A percentile compares a stretch with the other conserved stretches of the same genome.
Conservation (phyloP, 2,113 vertebrate species). For the Amazona vittata region DNA sequence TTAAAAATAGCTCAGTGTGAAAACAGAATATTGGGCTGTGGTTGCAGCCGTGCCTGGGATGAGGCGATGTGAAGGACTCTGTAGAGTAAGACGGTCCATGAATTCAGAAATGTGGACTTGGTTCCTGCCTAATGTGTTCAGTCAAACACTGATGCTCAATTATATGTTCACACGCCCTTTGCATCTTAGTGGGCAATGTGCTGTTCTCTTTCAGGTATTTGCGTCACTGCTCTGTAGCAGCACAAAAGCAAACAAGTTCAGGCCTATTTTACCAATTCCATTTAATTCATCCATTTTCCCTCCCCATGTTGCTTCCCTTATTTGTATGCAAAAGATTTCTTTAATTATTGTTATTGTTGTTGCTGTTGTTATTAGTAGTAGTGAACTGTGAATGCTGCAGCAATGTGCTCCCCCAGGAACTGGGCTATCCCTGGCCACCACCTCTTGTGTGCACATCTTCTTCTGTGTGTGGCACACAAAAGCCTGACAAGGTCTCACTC, state of each 20-base stretch:
- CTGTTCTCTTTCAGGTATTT: conserved; percentile 26
- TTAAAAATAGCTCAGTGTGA: conserved; percentile 76
- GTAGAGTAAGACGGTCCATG: neutral
- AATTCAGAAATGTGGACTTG: conserved; percentile 30
- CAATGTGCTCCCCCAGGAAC: conserved; percentile 64
- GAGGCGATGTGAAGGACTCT: neutral
- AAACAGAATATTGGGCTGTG: conserved; percentile 51
- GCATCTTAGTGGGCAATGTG: conserved; percentile 37
- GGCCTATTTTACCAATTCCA: neutral
- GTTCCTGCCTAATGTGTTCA: conserved; percentile 33
- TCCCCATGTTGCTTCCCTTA: neutral
- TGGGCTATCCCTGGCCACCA: conserved; percentile 52
- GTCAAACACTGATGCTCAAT: conserved; percentile 49
- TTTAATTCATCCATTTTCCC: neutral
- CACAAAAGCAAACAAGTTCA: conserved; percentile 27
- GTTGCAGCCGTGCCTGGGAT: neutral
- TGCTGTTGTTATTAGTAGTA: conserved; percentile 19
- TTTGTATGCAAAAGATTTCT: conserved; percentile 33
- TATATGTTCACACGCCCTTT: conserved; percentile 28
- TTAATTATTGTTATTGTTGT: conserved; percentile 42
- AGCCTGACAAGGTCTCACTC: conserved; percentile 89
- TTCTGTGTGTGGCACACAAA: conserved; percentile 83
- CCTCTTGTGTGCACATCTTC: conserved; percentile 53
- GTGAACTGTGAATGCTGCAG: conserved; percentile 54
- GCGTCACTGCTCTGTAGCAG: neutral